Percentiles rank a stretch among this genome's conserved stretches.
phyloP scores from a whole-genome alignment of 2,797 vertebrate genomes.

The Potorous gilbertii region DNA sequence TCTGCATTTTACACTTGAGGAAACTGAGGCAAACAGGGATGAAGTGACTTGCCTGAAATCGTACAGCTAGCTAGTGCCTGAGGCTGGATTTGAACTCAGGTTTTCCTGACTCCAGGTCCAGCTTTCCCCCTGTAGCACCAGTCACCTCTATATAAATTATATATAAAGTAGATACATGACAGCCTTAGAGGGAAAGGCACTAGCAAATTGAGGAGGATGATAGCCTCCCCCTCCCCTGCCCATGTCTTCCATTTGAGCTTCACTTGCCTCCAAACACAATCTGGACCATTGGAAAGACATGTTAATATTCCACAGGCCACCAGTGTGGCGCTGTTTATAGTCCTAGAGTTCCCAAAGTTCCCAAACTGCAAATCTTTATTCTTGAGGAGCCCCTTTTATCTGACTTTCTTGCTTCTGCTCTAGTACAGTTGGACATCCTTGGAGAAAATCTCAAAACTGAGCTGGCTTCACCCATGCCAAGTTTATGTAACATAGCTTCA shows the following conservation, averaged over 20 bases:
- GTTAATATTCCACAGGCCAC: neutral
- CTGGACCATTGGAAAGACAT: neutral
- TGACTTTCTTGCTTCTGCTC: neutral
- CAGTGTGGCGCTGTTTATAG: neutral
- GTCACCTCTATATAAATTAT: neutral
- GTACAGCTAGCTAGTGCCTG: neutral
- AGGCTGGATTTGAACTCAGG: neutral
- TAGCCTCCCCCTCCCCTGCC: neutral
- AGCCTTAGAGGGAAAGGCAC: neutral
- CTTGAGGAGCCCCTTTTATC: neutral
- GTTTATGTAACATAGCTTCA: neutral
- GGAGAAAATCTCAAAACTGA: neutral
- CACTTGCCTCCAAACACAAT: neutral
- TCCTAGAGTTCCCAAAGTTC: neutral
- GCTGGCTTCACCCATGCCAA: neutral
- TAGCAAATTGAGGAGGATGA: neutral
- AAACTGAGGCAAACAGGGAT: neutral
- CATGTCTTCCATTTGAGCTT: neutral
- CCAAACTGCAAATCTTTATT: neutral
- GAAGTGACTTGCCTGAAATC: neutral
- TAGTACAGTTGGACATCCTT: neutral
- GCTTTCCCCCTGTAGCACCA: neutral
- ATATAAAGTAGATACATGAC: neutral
- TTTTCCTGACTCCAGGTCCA: neutral
- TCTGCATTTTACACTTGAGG: neutral